These are phyloP conservation scores for Tenthredo amoena DNA, from an alignment of 2,888 invertebrate species.

Conservation along the genomic window DNA sequence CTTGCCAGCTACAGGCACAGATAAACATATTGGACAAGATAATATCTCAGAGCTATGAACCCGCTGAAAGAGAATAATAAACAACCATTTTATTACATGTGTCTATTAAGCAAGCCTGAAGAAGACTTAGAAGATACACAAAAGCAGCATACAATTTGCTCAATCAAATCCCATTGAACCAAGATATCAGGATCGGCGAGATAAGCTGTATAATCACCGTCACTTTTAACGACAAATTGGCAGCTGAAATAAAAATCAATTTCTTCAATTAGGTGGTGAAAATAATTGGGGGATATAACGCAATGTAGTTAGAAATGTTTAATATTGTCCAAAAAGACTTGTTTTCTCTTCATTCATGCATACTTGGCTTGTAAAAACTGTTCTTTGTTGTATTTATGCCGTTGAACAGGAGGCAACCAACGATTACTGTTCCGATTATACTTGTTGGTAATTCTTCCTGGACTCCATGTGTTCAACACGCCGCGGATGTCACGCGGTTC, in stretches of 20 bases:
- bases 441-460: conserved; percentile 64
- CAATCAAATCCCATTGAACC: conserved; percentile 95
- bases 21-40: conserved; percentile 96
- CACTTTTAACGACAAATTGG: conserved; percentile 94
- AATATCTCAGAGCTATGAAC: conserved; percentile 84
- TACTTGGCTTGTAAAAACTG: conserved; percentile 97
- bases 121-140: conserved; percentile 78
- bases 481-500: conserved; percentile 82
- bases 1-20: conserved; percentile 92
- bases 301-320: neutral
- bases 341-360: conserved; percentile 50
- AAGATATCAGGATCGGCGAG: conserved; percentile 92
- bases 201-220: conserved; percentile 89
- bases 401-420: conserved; percentile 78
- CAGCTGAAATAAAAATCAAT: conserved; percentile 83
- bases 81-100: conserved; percentile 10
- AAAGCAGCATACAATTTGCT: conserved; percentile 94
- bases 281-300: conserved; percentile 48
- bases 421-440: conserved; percentile 71
- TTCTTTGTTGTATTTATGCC: conserved; percentile 93
- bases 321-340: conserved; percentile 39
- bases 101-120: conserved; percentile 60
- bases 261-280: neutral
- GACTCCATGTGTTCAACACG: conserved; percentile 72
- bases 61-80: conserved; percentile 77